Evolutionary conservation across 2,113 vertebrate genomes (phyloP), one percentile per base, ranked within the genome.

Genomic region (Proterorhinus semilunaris): DNA sequence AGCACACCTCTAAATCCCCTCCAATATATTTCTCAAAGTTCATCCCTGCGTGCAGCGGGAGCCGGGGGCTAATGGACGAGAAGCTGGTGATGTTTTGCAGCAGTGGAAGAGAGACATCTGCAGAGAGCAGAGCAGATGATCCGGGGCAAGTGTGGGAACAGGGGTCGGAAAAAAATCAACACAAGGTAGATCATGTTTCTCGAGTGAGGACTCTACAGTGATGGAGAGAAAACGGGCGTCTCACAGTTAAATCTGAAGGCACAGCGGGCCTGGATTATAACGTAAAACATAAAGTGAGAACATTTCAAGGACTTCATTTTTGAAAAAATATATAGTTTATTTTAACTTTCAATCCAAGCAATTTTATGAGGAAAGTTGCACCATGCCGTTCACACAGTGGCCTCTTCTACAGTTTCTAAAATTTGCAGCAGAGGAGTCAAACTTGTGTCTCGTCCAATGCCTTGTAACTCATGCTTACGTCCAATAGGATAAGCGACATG

Each of bases 101-200:
- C 79, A 86, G 78, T 67, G 54, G 68, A 84, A 55, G 46, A 76
- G 66, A 82, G 52, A 81, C 79, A 78, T 77, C 54, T 79, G 72
- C 66, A 54, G 77, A 82, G 76, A 51, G 36, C 47, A 76, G 68
- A 27, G 74, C 62, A 71, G 71, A 87, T 67, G 72, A 86, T 76
- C 77, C 63, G 83, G 45, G 82, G 75, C 48, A 76, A 90, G 85
- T 90, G 88, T 87, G 90, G 89, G 90, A 92, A 91, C 67, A 49
- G 75, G 68, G 62, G 76, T 84, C 83, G 75, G 43, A 15, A 83
- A 89, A 80, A 88, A 87, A 82, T 52, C 76, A 58, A 66, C 65
- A 57, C 62, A 51, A 71, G 62, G 10, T 50, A 62, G 85, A 84
- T 91, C 63, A 6, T 68, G 83, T 90, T 92, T 86, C 88, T 75